phyloP scores from a whole-genome alignment of 2,888 invertebrate genomes.

The Scaptomyza caliginosa region DNA sequence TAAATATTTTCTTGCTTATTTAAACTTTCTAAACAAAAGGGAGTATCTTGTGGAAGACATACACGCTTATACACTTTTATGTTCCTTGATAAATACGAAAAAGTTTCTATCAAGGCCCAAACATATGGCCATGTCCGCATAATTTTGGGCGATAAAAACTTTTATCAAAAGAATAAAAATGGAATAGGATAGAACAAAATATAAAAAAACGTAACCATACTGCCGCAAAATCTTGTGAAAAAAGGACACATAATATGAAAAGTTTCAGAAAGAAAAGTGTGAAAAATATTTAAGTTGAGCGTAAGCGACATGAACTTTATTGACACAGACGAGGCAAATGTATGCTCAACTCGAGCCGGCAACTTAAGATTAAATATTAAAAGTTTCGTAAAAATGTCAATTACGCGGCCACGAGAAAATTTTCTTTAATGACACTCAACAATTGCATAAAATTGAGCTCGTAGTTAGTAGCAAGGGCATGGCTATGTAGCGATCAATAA shows the following conservation, averaged over 20 bases:
- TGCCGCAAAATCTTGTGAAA: slow-evolving; percentile 32
- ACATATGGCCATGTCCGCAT: slow-evolving; percentile 65
- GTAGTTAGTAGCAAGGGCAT: slow-evolving; percentile 12
- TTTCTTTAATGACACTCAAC: slow-evolving; percentile 14
- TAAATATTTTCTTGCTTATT: neutral
- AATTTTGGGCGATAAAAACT: slow-evolving; percentile 71
- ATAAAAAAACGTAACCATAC: slow-evolving; percentile 37
- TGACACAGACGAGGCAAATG: slow-evolving; percentile 22
- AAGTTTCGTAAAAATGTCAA: slow-evolving; percentile 53
- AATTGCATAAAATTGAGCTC: neutral
- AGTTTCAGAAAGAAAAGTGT: slow-evolving; percentile 68
- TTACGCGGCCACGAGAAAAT: slow-evolving; percentile 17
- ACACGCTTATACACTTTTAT: slow-evolving; percentile 3
- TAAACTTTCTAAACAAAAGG: neutral
- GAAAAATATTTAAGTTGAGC: slow-evolving; percentile 71
- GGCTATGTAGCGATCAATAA: slow-evolving; percentile 9
- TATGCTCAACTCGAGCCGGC: neutral
- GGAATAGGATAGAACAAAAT: slow-evolving; percentile 29
- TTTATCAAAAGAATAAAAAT: slow-evolving; percentile 30
- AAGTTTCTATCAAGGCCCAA: slow-evolving; percentile 39
- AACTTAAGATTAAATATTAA: slow-evolving; percentile 39
- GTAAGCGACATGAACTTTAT: slow-evolving; percentile 51
- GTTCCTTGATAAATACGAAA: slow-evolving; percentile 21
- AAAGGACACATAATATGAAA: slow-evolving; percentile 75
- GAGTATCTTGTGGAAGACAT: neutral